phyloP scores from a whole-genome alignment of 2,113 vertebrate genomes.

The Serilophus lunatus region DNA sequence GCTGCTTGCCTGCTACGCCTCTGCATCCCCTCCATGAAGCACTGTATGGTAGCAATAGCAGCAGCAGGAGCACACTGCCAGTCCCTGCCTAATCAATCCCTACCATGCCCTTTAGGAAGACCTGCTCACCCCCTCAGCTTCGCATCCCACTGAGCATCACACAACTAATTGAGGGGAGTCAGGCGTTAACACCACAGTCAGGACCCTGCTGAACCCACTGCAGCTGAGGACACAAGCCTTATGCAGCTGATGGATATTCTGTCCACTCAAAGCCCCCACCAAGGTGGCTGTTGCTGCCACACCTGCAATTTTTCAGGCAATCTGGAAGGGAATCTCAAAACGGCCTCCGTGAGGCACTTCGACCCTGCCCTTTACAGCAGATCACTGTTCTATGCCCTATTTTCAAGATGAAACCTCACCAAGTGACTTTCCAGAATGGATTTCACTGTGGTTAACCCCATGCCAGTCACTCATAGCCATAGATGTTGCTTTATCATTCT shows the following conservation, averaged over 20 bases:
- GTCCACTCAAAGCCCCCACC: not conserved
- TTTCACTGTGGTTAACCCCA: not conserved
- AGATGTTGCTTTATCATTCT: not conserved
- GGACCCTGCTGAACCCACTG: not conserved
- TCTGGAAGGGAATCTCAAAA: not conserved
- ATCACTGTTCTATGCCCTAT: not conserved
- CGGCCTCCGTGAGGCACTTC: not conserved
- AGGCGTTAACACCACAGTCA: not conserved
- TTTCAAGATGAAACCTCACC: not conserved
- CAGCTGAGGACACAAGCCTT: accelerated
- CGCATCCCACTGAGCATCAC: not conserved
- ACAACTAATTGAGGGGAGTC: not conserved
- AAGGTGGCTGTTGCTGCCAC: not conserved
- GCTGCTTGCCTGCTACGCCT: slow-evolving; percentile 69
- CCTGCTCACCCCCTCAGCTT: not conserved
- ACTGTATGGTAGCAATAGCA: slow-evolving; percentile 23
- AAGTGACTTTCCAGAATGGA: not conserved
- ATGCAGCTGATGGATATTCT: not conserved
- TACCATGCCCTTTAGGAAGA: not conserved
- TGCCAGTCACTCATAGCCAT: not conserved
- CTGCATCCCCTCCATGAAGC: slow-evolving; percentile 52
- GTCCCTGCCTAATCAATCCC: slow-evolving; percentile 47
- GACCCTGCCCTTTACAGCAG: not conserved
- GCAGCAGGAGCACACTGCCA: slow-evolving; percentile 44
- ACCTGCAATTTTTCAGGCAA: not conserved